These are phyloP conservation scores for Bergia sp. DNA, from an alignment of 92 coral and sea anemone species.

Conservation along the genomic window DNA sequence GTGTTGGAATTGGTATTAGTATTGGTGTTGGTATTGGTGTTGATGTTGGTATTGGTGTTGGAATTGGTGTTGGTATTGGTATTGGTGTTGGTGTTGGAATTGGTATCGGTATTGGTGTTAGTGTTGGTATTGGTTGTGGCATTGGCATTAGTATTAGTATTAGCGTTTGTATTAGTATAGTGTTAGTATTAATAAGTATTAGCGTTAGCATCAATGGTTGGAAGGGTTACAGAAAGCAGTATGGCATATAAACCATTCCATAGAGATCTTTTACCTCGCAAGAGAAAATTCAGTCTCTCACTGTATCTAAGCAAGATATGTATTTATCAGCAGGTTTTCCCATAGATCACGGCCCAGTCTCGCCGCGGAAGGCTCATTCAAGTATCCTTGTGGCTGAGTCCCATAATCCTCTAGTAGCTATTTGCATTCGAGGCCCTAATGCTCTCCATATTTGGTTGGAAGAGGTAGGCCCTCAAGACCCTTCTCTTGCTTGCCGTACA, in stretches of 20 bases:
- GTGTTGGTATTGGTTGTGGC: too few relatives aligned
- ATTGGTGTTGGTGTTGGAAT: too few relatives aligned
- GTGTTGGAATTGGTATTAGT: too few relatives aligned
- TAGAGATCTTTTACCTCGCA: not conserved
- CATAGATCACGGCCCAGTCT: not conserved
- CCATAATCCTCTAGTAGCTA: conserved; percentile 59
- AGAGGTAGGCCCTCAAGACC: conserved; percentile 87
- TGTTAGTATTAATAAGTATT: too few relatives aligned
- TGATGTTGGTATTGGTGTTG: too few relatives aligned
- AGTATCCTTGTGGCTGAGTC: conserved; percentile 15
- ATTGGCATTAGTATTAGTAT: too few relatives aligned
- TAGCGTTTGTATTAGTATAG: too few relatives aligned
- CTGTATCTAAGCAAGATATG: not conserved
- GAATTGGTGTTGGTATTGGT: too few relatives aligned
- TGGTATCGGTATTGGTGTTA: not conserved
- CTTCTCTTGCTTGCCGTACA: conserved; percentile 79
- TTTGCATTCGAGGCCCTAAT: conserved; percentile 88
- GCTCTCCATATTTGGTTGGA: conserved; percentile 81
- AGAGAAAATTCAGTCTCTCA: not conserved
- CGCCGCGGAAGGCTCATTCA: conserved; percentile 30
- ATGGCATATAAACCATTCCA: not conserved
- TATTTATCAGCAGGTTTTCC: conserved; percentile 8
- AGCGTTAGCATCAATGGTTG: not conserved
- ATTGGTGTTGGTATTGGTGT: too few relatives aligned
- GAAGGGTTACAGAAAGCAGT: not conserved